phyloP scores from a whole-genome alignment of 2,888 invertebrate genomes.

The Leucophenga maculata region DNA sequence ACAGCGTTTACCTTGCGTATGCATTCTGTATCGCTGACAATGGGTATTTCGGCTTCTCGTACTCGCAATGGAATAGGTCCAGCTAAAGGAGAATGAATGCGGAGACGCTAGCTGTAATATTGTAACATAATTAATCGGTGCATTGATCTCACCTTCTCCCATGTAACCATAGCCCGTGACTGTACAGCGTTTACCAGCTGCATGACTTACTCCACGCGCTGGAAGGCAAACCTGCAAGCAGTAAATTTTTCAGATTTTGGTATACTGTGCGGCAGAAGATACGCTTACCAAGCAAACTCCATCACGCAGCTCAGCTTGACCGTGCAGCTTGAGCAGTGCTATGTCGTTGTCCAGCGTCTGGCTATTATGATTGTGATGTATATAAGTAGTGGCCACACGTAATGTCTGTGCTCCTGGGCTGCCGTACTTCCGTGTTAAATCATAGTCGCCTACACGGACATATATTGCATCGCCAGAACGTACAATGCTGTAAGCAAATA shows the following conservation, averaged over 20 bases:
- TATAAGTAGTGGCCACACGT: constrained; percentile 92
- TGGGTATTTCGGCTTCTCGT: constrained; percentile 91
- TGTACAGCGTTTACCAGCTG: constrained; percentile 91
- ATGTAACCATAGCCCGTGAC: constrained; percentile 96
- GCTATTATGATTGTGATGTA: constrained; percentile 95
- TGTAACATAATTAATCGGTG: no score
- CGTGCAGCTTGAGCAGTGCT: constrained; percentile 89
- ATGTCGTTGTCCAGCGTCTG: constrained; percentile 96
- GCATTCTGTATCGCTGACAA: constrained; percentile 93
- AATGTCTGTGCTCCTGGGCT: constrained; percentile 93
- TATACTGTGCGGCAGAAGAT: not conserved
- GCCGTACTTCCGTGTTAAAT: constrained; percentile 90
- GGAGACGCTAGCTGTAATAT: no score
- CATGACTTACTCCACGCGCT: constrained; percentile 88
- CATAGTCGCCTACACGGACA: constrained; percentile 93
- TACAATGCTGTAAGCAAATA: constrained; percentile 80
- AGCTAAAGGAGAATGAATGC: constrained; percentile 72
- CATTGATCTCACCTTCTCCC: constrained; percentile 82
- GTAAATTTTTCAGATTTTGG: not conserved
- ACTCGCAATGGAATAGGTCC: constrained; percentile 93
- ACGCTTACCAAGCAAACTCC: constrained; percentile 76
- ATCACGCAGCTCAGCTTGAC: constrained; percentile 89
- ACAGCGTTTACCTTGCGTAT: constrained; percentile 94
- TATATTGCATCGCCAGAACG: constrained; percentile 95
- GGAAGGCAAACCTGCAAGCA: constrained; percentile 83